phyloP scores from a whole-genome alignment of 2,797 vertebrate genomes.

The Lacerta bilineata region DNA sequence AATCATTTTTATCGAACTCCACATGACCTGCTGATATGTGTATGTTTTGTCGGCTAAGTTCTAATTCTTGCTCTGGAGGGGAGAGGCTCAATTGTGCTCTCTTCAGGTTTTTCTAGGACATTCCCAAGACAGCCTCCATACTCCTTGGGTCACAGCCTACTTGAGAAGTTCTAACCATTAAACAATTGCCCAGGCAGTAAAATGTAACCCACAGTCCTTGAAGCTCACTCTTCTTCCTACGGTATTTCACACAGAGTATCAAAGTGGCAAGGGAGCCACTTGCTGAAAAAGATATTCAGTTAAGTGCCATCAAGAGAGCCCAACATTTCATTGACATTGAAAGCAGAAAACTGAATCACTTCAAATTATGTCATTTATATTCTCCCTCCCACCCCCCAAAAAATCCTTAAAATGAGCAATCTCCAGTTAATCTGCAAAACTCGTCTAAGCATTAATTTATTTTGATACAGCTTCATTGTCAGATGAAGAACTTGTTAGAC shows the following conservation, averaged over 20 bases:
- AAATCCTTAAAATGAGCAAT: slow-evolving; percentile 50
- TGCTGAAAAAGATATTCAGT: slow-evolving; percentile 62
- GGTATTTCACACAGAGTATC: slow-evolving; percentile 49
- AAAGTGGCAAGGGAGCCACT: slow-evolving; percentile 47
- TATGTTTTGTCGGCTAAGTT: background rate
- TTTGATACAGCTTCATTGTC: slow-evolving; percentile 59
- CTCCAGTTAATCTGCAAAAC: slow-evolving; percentile 60
- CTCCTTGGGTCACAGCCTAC: background rate
- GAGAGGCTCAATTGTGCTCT: background rate
- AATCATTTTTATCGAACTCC: background rate
- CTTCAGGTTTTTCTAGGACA: background rate
- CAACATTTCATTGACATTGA: slow-evolving; percentile 68
- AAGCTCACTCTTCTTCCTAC: slow-evolving; percentile 35
- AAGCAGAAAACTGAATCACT: slow-evolving; percentile 64
- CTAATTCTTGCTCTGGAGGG: background rate
- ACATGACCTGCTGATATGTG: background rate
- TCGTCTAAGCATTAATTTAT: slow-evolving; percentile 65
- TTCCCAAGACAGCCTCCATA: background rate
- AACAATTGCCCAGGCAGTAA: slow-evolving; percentile 10
- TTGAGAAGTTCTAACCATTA: slow-evolving; percentile 23
- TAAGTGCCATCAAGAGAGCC: slow-evolving; percentile 68
- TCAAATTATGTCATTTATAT: slow-evolving; percentile 51
- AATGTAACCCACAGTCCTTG: slow-evolving; percentile 33
- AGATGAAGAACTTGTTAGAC: slow-evolving; percentile 49
- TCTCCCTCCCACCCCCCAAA: slow-evolving; percentile 17